Base-by-base conservation (phyloP, 1,140 invertebrate species). In the Heliothis virescens region DNA sequence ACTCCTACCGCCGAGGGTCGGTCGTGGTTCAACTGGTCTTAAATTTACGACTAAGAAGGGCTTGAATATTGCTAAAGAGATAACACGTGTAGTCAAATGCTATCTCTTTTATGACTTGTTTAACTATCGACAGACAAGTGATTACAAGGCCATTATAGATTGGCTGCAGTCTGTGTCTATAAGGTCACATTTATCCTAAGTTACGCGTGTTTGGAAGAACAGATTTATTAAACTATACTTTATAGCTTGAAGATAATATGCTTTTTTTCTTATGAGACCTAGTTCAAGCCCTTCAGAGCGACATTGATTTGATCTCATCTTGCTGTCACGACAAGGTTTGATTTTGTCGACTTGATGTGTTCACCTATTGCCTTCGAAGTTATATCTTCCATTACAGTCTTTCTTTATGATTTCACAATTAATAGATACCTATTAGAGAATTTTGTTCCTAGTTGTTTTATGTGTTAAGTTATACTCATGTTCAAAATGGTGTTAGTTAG, bases 11-110 rank as follows among this genome's bases (percentile, higher is more conserved):
- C 94, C 0, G 94, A 94, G 53, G 88, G 86, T 55, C 95, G 94
- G 69, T 96, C 95, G 1, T 96, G 96, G 96, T 96, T 96, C 84
- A 95, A 95, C 4, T 96, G 96, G 96, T 96, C 95, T 73, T 96
- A 95, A 91, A 34, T 69, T 12, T 47, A 67, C 18, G 12, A 47
- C 0, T 3, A 18, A 55, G 50, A 65, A 78, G 52, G 62, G 63
- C 47, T 78, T 67, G 26, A 16, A 47, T 41, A 26, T 16, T 41
- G 13, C 48, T 67, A 48, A 3, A 16, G 47, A 67, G 63, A 50
- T 21, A 16, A 11, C 41, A 26, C 10, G 47, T 71, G 52, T 53
- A 53, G 67, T 53, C 48, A 29, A 53, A 13, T n/a, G 41, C 48
- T 53, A 21, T 71, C 67, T 50, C 47, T 69, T 18, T 50, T 71